phyloP scores from a whole-genome alignment of 1,140 invertebrate genomes.

The Venturia canescens region DNA sequence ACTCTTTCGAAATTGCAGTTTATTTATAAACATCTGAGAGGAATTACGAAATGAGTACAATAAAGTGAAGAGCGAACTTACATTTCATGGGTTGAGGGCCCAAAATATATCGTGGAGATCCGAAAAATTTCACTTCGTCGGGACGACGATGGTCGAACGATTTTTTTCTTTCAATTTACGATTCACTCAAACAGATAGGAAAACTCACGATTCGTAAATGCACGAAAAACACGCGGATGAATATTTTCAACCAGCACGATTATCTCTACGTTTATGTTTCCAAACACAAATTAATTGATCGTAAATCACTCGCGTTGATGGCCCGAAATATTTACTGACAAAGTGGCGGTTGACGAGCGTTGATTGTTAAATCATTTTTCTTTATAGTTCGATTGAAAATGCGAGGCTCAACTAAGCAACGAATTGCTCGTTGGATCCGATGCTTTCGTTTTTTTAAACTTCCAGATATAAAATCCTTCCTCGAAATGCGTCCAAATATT shows the following conservation, averaged over 20 bases:
- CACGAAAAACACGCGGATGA: background rate
- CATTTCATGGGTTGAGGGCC: conserved; percentile 76
- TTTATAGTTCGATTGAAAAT: background rate
- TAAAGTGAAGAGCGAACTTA: conserved; percentile 60
- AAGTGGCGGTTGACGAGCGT: background rate
- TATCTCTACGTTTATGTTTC: background rate
- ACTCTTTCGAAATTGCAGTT: too few relatives aligned
- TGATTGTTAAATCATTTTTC: background rate
- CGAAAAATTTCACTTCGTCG: background rate
- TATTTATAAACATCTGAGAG: too few relatives aligned
- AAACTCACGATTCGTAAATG: background rate
- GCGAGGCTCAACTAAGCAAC: background rate
- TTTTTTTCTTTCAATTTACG: background rate
- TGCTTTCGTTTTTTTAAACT: too few relatives aligned
- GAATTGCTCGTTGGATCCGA: too few relatives aligned
- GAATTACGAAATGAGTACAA: background rate
- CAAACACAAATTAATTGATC: background rate
- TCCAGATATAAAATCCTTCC: too few relatives aligned
- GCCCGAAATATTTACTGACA: background rate
- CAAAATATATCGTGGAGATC: background rate
- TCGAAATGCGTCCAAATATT: too few relatives aligned
- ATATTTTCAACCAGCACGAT: background rate
- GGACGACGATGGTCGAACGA: background rate
- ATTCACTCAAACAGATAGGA: background rate
- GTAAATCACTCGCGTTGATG: background rate